Conservation (phyloP, 2,797 vertebrate genomes). For the Gouania willdenowi region DNA sequence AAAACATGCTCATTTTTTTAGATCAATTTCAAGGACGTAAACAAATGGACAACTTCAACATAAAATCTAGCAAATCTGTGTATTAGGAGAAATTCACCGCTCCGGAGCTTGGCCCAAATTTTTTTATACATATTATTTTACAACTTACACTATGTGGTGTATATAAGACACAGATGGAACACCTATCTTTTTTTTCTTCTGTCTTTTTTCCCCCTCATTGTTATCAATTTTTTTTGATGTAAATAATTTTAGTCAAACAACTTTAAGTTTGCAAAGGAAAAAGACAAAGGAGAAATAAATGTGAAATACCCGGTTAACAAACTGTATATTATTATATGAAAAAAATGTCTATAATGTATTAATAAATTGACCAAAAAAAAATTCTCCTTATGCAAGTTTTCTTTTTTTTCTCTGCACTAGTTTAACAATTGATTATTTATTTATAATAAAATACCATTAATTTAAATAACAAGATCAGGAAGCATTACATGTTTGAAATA, state of each 20-base stretch:
- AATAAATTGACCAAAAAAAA: slow-evolving; percentile 76
- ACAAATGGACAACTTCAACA: too few species aligned
- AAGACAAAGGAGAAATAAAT: slow-evolving; percentile 68
- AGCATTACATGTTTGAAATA: too few species aligned
- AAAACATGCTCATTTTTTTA: slow-evolving; percentile 8
- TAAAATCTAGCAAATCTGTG: too few species aligned
- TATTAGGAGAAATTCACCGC: too few species aligned
- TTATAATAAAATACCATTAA: too few species aligned
- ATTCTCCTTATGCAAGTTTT: not conserved
- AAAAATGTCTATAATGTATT: slow-evolving; percentile 79
- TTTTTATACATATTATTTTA: slow-evolving; percentile 20
- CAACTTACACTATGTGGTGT: slow-evolving; percentile 55
- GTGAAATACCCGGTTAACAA: slow-evolving; percentile 78
- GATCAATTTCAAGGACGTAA: too few species aligned
- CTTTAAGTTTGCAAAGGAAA: slow-evolving; percentile 69
- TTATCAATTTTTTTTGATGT: slow-evolving; percentile 76
- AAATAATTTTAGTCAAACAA: slow-evolving; percentile 79
- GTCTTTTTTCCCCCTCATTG: slow-evolving; percentile 69
- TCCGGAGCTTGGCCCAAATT: not conserved
- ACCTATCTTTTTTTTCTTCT: too few species aligned
- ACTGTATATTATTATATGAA: slow-evolving; percentile 81
- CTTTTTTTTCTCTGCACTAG: too few species aligned
- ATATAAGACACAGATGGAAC: slow-evolving; percentile 67
- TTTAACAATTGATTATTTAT: too few species aligned
- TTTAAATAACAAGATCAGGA: too few species aligned